A percentile compares a stretch with the other conserved stretches of the same genome.
phyloP scores from a whole-genome alignment of 2,797 vertebrate species.

The Bovichtus variegatus region DNA sequence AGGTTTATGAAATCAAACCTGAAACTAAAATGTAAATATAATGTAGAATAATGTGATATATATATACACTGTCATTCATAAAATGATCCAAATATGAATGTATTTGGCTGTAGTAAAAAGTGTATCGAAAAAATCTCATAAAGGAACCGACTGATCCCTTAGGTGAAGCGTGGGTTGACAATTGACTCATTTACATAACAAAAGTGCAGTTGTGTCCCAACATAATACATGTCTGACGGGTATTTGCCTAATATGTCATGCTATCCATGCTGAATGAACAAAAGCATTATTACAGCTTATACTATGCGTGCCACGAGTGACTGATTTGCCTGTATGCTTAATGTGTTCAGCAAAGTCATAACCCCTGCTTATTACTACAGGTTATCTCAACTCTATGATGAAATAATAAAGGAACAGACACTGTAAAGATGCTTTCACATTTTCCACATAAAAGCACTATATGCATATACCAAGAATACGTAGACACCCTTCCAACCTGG shows the following conservation, averaged over 20 bases:
- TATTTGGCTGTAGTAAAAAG: neutral
- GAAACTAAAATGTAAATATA: neutral
- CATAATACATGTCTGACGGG: slow-evolving; percentile 14
- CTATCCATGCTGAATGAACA: slow-evolving; percentile 43
- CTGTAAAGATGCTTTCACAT: neutral
- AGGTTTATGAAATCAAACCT: neutral
- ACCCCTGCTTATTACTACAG: slow-evolving; percentile 24
- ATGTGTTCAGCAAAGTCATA: slow-evolving; percentile 40
- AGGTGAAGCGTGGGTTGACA: neutral
- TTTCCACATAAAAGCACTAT: neutral
- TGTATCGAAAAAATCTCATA: neutral
- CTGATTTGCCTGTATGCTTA: slow-evolving; percentile 39
- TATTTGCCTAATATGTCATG: slow-evolving; percentile 50
- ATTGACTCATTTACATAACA: slow-evolving; percentile 24
- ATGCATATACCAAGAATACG: neutral
- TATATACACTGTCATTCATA: neutral
- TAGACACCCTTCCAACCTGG: no score
- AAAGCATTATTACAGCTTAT: slow-evolving; percentile 44
- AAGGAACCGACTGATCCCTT: neutral
- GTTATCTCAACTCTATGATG: slow-evolving; percentile 9
- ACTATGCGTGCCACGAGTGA: slow-evolving; percentile 42
- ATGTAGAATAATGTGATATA: neutral
- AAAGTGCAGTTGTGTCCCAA: slow-evolving; percentile 14
- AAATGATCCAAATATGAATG: neutral
- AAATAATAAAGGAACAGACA: neutral